These are phyloP conservation scores for Nothobranchius furzeri DNA, from an alignment of 2,113 vertebrate genomes.

Conservation along the genomic window DNA sequence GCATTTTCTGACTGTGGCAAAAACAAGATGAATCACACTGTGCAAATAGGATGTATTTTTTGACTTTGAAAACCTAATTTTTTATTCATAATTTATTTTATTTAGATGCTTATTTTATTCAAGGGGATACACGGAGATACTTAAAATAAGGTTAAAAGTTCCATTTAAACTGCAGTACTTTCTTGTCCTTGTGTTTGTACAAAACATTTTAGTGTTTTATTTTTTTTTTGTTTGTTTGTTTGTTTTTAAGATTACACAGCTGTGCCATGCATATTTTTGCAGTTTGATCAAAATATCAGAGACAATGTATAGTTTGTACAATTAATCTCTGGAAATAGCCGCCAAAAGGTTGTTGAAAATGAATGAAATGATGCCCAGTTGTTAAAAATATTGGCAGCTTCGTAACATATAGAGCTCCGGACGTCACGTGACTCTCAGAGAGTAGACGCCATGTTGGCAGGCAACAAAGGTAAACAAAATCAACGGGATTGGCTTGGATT, in stretches of 20 bases:
- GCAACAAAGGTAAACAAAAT: too few relatives aligned
- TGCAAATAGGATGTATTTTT: slow-evolving; percentile 7
- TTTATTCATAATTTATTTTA: slow-evolving; percentile 27
- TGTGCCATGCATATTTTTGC: too few relatives aligned
- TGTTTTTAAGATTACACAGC: background rate
- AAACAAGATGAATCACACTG: slow-evolving; percentile 21
- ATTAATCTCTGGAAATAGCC: too few relatives aligned
- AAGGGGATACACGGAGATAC: background rate
- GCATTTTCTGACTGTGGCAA: slow-evolving; percentile 17
- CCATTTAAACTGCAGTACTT: background rate
- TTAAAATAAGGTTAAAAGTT: slow-evolving; percentile 34
- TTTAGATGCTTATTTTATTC: slow-evolving; percentile 4
- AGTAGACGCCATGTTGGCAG: too few relatives aligned
- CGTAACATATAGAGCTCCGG: too few relatives aligned
- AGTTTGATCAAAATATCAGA: too few relatives aligned
- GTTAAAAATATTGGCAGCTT: too few relatives aligned
- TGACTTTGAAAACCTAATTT: slow-evolving; percentile 1
- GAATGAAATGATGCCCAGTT: too few relatives aligned
- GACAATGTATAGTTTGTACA: too few relatives aligned
- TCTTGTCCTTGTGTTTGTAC: slow-evolving; percentile 1
- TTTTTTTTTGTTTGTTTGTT: background rate
- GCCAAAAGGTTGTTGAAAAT: too few relatives aligned
- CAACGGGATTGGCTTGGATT: too few relatives aligned
- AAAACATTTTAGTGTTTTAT: background rate
- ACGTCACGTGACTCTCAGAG: too few relatives aligned